Evolutionary conservation across 1,140 invertebrate species (phyloP).

Genomic region (Ephestia elutella): DNA sequence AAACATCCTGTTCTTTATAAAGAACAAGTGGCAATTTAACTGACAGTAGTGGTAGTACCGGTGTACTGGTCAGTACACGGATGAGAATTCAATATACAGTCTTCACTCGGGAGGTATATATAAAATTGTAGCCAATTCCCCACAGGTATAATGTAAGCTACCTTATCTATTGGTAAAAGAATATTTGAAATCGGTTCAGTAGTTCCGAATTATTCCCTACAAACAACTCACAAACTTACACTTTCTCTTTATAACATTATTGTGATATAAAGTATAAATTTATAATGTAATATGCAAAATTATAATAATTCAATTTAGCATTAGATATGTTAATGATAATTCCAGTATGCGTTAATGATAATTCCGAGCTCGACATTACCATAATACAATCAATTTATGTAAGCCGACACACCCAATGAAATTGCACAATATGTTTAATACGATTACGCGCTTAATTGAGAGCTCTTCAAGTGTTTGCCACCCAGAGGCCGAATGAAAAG

Average conservation of each 20-base stretch:
- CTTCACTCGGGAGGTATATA: too few relatives aligned
- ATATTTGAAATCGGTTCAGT: too few relatives aligned
- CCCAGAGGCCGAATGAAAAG: slow-evolving; percentile 21
- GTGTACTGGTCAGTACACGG: slow-evolving; percentile 23
- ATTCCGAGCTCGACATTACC: not conserved
- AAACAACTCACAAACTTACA: too few relatives aligned
- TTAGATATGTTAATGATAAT: too few relatives aligned
- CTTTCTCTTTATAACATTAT: too few relatives aligned
- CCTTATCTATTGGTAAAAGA: too few relatives aligned
- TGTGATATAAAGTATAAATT: too few relatives aligned
- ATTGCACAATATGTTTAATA: slow-evolving; percentile 15
- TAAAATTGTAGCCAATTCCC: not conserved
- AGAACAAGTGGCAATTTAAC: slow-evolving; percentile 22
- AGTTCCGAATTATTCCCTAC: too few relatives aligned
- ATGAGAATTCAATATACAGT: too few relatives aligned
- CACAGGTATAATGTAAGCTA: too few relatives aligned
- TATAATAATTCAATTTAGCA: too few relatives aligned
- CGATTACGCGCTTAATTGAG: slow-evolving; percentile 26
- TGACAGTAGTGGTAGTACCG: slow-evolving; percentile 3
- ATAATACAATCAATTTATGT: slow-evolving; percentile 6
- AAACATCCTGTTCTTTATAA: slow-evolving; percentile 31
- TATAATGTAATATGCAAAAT: too few relatives aligned
- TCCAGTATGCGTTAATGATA: not conserved
- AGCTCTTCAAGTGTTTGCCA: slow-evolving; percentile 19
- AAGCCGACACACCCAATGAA: not conserved